These are phyloP conservation scores for Pampusana beccarii DNA, from an alignment of 2,113 vertebrate species.

Conservation along the genomic window DNA sequence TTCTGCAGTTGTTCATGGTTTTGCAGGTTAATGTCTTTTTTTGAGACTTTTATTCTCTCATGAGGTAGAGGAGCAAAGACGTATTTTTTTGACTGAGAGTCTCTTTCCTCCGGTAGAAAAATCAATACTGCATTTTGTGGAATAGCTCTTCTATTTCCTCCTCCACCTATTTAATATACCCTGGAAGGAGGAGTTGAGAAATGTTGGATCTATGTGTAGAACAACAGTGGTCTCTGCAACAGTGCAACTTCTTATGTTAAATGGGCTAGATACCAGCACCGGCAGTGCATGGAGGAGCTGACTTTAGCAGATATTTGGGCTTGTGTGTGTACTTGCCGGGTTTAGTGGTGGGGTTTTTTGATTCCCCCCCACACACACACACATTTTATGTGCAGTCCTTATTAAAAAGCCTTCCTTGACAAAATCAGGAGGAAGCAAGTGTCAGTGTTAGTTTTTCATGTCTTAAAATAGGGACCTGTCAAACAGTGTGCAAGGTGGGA, in stretches of 20 bases:
- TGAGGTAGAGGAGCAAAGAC: slow-evolving; percentile 83
- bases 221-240: slow-evolving; percentile 80
- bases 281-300: slow-evolving; percentile 5
- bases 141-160: slow-evolving; percentile 49
- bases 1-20: slow-evolving; percentile 29
- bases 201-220: slow-evolving; percentile 77
- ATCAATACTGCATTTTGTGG: slow-evolving; percentile 77
- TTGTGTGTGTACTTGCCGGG: neutral
- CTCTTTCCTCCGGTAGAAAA: slow-evolving; percentile 82
- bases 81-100: slow-evolving; percentile 81
- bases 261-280: slow-evolving; percentile 66
- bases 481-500: neutral
- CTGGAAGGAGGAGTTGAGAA: slow-evolving; percentile 69
- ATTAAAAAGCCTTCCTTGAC: neutral
- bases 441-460: neutral
- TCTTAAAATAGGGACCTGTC: neutral
- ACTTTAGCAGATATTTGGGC: slow-evolving; percentile 59
- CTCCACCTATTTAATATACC: slow-evolving; percentile 43
- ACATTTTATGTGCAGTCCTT: neutral
- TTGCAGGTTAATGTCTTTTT: slow-evolving; percentile 63
- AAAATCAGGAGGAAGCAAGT: neutral
- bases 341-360: neutral
- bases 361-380: too few species aligned
- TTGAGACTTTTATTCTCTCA: slow-evolving; percentile 66
- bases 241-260: slow-evolving; percentile 42